Conservation (phyloP, 2,888 invertebrate species). For the Chymomyza amoena region DNA sequence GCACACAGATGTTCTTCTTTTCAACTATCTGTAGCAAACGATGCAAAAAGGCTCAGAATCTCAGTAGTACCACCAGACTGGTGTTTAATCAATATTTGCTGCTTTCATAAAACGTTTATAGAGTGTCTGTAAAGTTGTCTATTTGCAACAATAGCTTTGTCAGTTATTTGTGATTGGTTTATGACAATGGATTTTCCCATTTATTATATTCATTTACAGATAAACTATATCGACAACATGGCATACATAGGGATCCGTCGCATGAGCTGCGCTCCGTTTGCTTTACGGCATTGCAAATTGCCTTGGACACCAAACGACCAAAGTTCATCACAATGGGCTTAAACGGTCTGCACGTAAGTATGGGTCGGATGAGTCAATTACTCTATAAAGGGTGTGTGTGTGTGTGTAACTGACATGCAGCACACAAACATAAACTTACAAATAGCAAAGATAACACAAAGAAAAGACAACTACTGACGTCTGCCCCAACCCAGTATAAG, state of each 20-base stretch:
- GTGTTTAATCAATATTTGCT: too few relatives aligned
- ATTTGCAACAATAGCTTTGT: background rate
- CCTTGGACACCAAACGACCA: conserved; percentile 91
- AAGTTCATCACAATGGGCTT: conserved; percentile 91
- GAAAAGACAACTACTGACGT: background rate
- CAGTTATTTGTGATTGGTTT: background rate
- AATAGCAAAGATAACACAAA: background rate
- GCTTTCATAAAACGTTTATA: too few relatives aligned
- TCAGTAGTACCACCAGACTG: too few relatives aligned
- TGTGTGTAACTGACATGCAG: conserved; percentile 19
- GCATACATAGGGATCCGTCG: conserved; percentile 87
- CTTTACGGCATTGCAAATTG: conserved; percentile 90
- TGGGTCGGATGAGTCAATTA: conserved; percentile 12
- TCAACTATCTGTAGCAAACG: too few relatives aligned
- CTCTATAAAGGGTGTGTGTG: background rate
- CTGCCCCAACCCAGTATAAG: background rate
- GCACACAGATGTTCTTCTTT: too few relatives aligned
- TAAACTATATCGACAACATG: conserved; percentile 89
- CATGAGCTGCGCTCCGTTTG: conserved; percentile 91
- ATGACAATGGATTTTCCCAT: conserved; percentile 18
- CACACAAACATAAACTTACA: conserved; percentile 2
- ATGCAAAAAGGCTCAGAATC: too few relatives aligned
- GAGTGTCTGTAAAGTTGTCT: background rate
- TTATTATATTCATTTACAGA: conserved; percentile 80
- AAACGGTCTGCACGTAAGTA: conserved; percentile 92